Evolutionary conservation across 2,888 invertebrate species (phyloP), one percentile per base, ranked within the genome.

Genomic region (Ophonus ardosiacus): DNA sequence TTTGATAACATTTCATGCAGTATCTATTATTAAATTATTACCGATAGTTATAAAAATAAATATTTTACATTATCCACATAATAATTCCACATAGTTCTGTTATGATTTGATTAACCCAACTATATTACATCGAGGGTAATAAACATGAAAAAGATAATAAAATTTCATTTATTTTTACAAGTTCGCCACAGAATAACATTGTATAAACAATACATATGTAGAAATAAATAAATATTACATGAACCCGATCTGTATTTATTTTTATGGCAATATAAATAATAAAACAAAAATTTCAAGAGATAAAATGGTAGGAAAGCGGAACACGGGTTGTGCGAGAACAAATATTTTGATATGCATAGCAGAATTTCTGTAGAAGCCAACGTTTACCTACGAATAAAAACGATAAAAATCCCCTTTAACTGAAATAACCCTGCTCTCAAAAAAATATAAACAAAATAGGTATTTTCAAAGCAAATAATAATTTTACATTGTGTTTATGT

Each of bases 271-370:
- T 21, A 13, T 63, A 63, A 63, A 63, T 24, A 63, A 63, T 21
- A 17, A 13, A 63, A 63, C 63, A 63, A 63, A 63, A 63, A 24
- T 74, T 74, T 74, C n/a, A 21, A 38, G 56, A 74, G 43, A 43
- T n/a, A 74, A 13, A 17, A 71, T 24, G 13, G 40, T n/a, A 68
- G 68, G 31, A 18, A 31, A 74, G 38, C 74, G 56, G 15, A 51
- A 56, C 18, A 43, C 17, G 18, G 43, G 8, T 51, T 17, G 74
- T 74, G 74, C 74, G 74, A 18, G 17, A 21, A n/a, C 51, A 40
- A 74, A 74, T 74, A 74, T 74, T 74, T 74, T 74, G 51, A 74
- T 74, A 74, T 74, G 31, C 74, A 74, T 21, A 74, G 74, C 51
- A 8, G 31, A 71, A 17, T 8, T 71, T 71, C 31, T n/a, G 8